These are phyloP conservation scores for Okapia johnstoni DNA, from an alignment of 2,113 vertebrate genomes.

Conservation along the genomic window DNA sequence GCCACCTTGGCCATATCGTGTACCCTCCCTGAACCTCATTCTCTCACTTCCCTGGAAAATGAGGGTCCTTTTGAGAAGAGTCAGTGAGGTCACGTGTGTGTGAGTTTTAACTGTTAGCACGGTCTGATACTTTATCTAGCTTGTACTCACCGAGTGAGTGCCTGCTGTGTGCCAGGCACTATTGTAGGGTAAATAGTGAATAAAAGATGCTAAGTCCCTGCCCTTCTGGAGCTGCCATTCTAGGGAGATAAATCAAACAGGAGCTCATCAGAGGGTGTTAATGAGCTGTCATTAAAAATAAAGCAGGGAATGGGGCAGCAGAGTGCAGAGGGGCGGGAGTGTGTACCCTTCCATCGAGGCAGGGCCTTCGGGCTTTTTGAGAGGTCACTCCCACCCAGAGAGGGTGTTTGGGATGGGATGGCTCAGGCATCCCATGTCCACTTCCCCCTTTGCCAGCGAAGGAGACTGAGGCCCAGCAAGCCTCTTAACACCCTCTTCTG, in stretches of 20 bases:
- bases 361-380: neutral
- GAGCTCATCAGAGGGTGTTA: too few relatives aligned
- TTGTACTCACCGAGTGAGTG: neutral
- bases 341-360: neutral
- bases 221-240: neutral
- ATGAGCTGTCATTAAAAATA: neutral
- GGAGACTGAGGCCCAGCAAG: neutral
- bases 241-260: neutral
- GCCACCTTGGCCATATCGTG: neutral
- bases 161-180: neutral
- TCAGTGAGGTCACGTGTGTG: neutral
- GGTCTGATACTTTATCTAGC: neutral
- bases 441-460: neutral
- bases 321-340: neutral
- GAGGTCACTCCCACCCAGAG: neutral
- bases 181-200: neutral
- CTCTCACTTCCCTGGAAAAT: neutral
- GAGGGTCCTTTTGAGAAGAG: neutral
- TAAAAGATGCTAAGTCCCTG: neutral
- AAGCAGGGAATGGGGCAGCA: neutral
- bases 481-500: neutral
- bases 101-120: too few relatives aligned
- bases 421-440: neutral
- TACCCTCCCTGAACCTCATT: neutral
- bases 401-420: neutral